These are phyloP conservation scores for Charina bottae DNA, from an alignment of 2,113 vertebrate genomes.

Conservation along the genomic window DNA sequence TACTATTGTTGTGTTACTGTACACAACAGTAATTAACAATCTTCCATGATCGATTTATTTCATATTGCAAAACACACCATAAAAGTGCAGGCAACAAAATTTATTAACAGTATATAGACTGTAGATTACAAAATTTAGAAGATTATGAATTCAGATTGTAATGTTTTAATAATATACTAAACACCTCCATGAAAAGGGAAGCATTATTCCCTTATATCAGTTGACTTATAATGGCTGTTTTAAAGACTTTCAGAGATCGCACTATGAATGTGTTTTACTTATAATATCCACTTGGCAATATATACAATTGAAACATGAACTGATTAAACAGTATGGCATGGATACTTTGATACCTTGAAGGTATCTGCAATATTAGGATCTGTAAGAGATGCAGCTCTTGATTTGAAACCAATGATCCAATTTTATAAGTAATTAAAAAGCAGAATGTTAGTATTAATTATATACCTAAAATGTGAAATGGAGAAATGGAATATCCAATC, in stretches of 20 bases:
- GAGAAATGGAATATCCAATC: not conserved
- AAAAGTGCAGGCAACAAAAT: no score
- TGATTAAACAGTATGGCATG: not conserved
- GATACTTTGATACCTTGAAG: not conserved
- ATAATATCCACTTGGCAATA: not conserved
- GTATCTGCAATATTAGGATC: not conserved
- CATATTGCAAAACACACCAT: not conserved
- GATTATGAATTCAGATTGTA: not conserved
- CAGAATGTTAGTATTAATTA: not conserved
- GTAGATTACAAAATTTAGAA: not conserved
- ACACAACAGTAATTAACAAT: not conserved
- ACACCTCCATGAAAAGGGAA: not conserved
- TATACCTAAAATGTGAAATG: not conserved
- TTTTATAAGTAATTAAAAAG: not conserved
- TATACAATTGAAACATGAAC: not conserved
- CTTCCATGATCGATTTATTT: not conserved
- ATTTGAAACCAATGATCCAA: not conserved
- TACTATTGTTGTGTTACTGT: not conserved
- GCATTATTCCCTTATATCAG: not conserved
- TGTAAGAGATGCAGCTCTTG: not conserved
- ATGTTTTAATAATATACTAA: not conserved
- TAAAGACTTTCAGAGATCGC: not conserved
- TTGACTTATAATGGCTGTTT: not conserved
- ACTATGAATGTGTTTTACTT: not conserved
- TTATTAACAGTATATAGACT: not conserved